These are phyloP conservation scores for Syrista parreyssii DNA, from an alignment of 2,888 invertebrate species.

Conservation along the genomic window DNA sequence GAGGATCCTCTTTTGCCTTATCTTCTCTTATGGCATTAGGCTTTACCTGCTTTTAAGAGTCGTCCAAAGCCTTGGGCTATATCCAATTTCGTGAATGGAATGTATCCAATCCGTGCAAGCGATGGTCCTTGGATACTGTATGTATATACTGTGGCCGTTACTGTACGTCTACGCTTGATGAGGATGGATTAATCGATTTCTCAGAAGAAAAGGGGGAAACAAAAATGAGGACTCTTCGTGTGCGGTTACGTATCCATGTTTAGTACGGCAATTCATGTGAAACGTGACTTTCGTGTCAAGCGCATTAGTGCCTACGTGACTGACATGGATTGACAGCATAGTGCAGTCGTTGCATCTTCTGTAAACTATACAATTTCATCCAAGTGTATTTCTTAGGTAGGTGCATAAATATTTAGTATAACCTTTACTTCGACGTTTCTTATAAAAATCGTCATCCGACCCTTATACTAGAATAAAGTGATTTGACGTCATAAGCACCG, in stretches of 20 bases:
- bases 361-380: not conserved
- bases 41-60: not conserved
- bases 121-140: not conserved
- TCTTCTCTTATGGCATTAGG: not conserved
- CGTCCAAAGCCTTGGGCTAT: not conserved
- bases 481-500: no score
- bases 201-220: not conserved
- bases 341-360: not conserved
- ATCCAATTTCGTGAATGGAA: not conserved
- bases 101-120: not conserved
- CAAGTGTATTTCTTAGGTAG: not conserved
- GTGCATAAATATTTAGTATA: no score
- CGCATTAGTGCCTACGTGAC: conserved; percentile 3
- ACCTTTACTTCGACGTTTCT: not conserved
- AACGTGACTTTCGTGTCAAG: not conserved
- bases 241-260: not conserved
- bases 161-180: not conserved
- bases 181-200: not conserved
- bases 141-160: not conserved
- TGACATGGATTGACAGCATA: conserved; percentile 2
- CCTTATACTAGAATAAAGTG: no score
- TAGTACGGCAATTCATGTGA: not conserved
- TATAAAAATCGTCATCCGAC: not conserved
- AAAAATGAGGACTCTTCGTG: not conserved
- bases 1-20: not conserved